Percentiles rank a stretch among this genome's conserved stretches.
Conservation (phyloP, 2,797 vertebrate genomes). For the Pteropus rufus region DNA sequence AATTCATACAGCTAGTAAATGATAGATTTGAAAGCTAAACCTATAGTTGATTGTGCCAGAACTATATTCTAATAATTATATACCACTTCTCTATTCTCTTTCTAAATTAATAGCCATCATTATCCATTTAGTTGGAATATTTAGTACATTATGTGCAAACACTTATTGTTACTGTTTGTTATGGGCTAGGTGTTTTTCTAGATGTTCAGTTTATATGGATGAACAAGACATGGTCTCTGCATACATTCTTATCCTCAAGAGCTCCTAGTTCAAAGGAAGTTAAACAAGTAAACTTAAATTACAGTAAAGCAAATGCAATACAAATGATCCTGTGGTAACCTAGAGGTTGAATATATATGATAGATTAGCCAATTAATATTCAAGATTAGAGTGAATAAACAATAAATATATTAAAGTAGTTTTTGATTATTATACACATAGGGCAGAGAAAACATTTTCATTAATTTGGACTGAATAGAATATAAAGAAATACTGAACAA, state of each 20-base stretch:
- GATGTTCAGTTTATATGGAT: neutral
- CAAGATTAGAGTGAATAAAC: neutral
- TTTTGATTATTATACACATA: neutral
- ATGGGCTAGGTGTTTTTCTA: neutral
- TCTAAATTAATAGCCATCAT: neutral
- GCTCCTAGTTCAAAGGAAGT: neutral
- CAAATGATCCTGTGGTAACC: neutral
- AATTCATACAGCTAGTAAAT: neutral
- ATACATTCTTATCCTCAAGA: neutral
- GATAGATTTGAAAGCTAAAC: neutral
- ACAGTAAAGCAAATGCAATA: neutral
- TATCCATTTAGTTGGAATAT: neutral
- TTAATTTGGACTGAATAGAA: neutral
- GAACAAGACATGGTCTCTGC: neutral
- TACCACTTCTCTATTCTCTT: neutral
- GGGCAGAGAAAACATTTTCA: neutral
- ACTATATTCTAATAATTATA: neutral
- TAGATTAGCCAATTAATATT: neutral
- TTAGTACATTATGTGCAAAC: neutral
- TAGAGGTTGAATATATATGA: neutral
- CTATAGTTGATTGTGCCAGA: neutral
- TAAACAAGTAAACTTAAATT: neutral
- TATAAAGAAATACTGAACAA: neutral
- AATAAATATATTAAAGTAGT: neutral
- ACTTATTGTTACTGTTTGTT: neutral